Percentiles rank a stretch among this genome's conserved stretches.
Conservation (phyloP, 2,888 invertebrate species). For the Drosophila bunnanda region DNA sequence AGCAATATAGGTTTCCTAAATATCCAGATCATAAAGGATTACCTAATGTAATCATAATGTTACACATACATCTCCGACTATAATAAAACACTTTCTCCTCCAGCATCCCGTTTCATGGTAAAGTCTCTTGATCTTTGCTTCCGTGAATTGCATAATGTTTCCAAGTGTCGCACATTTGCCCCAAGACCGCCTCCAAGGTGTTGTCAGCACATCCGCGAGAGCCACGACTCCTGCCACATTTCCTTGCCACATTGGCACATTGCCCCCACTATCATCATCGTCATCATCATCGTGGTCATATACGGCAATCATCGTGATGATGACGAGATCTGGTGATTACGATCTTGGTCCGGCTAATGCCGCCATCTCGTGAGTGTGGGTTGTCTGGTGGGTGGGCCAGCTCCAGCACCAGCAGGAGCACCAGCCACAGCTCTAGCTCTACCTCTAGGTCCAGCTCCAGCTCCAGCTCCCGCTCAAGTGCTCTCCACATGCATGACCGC, state of each 20-base stretch:
- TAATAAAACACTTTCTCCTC: neutral
- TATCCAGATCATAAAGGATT: too few species aligned
- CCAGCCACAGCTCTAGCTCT: conserved; percentile 4
- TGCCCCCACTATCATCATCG: conserved; percentile 10
- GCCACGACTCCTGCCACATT: conserved; percentile 16
- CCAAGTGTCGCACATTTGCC: conserved; percentile 29
- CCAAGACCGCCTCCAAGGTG: conserved; percentile 17
- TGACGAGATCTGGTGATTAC: conserved; percentile 41
- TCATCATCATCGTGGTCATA: conserved; percentile 1
- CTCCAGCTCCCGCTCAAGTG: conserved; percentile 2
- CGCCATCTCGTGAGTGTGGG: conserved; percentile 45
- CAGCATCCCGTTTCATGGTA: neutral
- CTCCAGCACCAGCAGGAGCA: conserved; percentile 14
- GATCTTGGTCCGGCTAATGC: conserved; percentile 31
- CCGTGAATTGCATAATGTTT: conserved; percentile 15
- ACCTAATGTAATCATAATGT: neutral
- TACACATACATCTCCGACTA: neutral
- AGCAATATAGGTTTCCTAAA: neutral
- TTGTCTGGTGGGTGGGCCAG: conserved; percentile 38
- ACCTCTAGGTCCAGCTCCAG: conserved; percentile 14
- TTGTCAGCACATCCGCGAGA: conserved; percentile 21
- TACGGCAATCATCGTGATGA: conserved; percentile 19
- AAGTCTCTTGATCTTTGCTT: neutral
- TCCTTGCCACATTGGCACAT: conserved; percentile 21
- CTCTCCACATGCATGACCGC: conserved; percentile 47